A percentile compares a stretch with the other conserved stretches of the same genome.
Conservation (phyloP, 37 sponge, comb jelly and placozoan genomes). For the Agelas oroides region DNA sequence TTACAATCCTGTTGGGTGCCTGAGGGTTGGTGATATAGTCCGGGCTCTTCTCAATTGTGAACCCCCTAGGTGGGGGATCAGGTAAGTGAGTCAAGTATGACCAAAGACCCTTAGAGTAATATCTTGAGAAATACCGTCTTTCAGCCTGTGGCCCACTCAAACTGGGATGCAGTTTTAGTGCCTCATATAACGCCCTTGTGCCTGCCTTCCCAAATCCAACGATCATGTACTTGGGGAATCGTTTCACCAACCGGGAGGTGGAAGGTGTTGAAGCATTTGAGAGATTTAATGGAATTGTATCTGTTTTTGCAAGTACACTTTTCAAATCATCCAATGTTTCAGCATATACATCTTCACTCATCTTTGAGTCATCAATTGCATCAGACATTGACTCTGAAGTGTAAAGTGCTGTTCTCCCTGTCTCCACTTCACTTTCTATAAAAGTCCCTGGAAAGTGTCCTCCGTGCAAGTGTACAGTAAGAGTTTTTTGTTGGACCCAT, state of each 20-base stretch:
- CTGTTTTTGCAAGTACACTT: too few species aligned
- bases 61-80: neutral
- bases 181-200: slow-evolving; percentile 80
- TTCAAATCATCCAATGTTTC: too few species aligned
- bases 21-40: slow-evolving; percentile 61
- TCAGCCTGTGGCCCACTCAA: slow-evolving; percentile 70
- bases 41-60: slow-evolving; percentile 85
- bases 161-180: slow-evolving; percentile 65
- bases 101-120: slow-evolving; percentile 52
- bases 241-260: neutral
- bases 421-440: too few species aligned
- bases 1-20: slow-evolving; percentile 37
- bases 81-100: slow-evolving; percentile 74
- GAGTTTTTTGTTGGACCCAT: too few species aligned
- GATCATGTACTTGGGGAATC: slow-evolving; percentile 83
- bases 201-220: slow-evolving; percentile 92
- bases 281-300: too few species aligned
- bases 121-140: slow-evolving; percentile 64
- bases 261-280: too few species aligned
- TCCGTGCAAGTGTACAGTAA: too few species aligned
- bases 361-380: too few species aligned
- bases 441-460: too few species aligned
- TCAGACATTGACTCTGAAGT: too few species aligned
- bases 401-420: too few species aligned
- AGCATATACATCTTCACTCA: too few species aligned